Conservation (phyloP, 2,797 vertebrate genomes). For the Diplodus puntazzo region DNA sequence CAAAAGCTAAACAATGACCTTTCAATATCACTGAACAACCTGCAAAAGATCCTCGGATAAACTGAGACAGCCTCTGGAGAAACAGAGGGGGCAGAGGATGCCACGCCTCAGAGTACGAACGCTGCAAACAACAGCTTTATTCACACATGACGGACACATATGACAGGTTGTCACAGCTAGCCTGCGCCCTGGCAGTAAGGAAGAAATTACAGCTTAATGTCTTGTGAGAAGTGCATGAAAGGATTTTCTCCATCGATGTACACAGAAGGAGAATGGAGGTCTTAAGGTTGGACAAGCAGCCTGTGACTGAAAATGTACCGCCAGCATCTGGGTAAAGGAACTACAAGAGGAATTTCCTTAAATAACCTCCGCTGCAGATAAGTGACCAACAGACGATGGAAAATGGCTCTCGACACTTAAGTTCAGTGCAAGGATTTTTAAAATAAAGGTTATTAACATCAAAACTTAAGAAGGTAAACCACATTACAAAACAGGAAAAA, state of each 20-base stretch:
- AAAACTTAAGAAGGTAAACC: too few relatives aligned
- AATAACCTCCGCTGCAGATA: neutral
- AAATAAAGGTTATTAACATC: neutral
- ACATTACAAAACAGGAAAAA: slow-evolving; percentile 8
- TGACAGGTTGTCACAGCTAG: slow-evolving; percentile 8
- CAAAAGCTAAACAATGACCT: neutral
- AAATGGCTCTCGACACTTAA: neutral
- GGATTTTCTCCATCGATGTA: neutral
- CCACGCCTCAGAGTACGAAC: neutral
- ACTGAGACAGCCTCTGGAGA: neutral
- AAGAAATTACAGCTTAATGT: slow-evolving; percentile 9
- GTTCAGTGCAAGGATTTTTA: neutral
- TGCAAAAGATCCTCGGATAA: neutral
- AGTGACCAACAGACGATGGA: neutral
- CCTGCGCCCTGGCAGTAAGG: neutral
- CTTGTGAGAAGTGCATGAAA: neutral
- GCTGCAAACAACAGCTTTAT: neutral
- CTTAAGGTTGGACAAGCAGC: neutral
- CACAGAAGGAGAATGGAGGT: neutral
- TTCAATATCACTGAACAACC: slow-evolving; percentile 11
- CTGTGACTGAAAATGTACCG: neutral
- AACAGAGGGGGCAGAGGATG: slow-evolving; percentile 4
- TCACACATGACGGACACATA: slow-evolving; percentile 5
- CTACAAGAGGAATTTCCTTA: neutral
- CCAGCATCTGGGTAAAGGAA: neutral